Evolutionary conservation across 2,888 invertebrate genomes (phyloP).

Genomic region (Kryphioiulus occultus): DNA sequence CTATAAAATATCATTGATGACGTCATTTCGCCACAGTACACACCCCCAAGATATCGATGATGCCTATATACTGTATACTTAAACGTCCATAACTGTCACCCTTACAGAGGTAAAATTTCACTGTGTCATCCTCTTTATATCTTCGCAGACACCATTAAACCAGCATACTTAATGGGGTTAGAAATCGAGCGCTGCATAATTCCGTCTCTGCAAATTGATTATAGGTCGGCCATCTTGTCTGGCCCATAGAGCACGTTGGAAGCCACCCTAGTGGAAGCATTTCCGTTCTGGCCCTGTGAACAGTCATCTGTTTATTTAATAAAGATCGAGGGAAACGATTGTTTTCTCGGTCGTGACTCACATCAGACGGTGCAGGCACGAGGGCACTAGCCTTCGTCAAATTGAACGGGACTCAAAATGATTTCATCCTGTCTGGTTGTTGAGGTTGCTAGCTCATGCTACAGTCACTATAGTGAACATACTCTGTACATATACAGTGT

Average conservation of each 20-base stretch:
- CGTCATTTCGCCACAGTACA: too few species aligned
- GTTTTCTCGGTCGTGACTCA: neutral
- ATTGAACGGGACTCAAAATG: neutral
- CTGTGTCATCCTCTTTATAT: neutral
- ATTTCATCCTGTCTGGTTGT: neutral
- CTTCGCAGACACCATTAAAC: neutral
- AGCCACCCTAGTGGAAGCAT: neutral
- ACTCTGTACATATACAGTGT: too few species aligned
- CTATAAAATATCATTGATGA: too few species aligned
- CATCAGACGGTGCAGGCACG: neutral
- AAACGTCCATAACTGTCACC: neutral
- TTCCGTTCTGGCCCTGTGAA: neutral
- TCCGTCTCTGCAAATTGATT: neutral
- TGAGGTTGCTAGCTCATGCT: too few species aligned
- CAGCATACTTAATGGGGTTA: neutral
- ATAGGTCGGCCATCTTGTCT: neutral
- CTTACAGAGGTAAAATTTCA: neutral
- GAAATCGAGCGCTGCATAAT: neutral
- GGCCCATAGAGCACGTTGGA: neutral
- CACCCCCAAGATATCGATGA: too few species aligned
- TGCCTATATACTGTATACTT: too few species aligned
- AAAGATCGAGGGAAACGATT: neutral
- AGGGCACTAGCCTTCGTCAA: neutral
- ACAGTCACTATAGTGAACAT: too few species aligned
- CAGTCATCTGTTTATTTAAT: neutral